Evolutionary conservation across 2,113 vertebrate genomes (phyloP).

Genomic region (Psilopsiagon aurifrons): DNA sequence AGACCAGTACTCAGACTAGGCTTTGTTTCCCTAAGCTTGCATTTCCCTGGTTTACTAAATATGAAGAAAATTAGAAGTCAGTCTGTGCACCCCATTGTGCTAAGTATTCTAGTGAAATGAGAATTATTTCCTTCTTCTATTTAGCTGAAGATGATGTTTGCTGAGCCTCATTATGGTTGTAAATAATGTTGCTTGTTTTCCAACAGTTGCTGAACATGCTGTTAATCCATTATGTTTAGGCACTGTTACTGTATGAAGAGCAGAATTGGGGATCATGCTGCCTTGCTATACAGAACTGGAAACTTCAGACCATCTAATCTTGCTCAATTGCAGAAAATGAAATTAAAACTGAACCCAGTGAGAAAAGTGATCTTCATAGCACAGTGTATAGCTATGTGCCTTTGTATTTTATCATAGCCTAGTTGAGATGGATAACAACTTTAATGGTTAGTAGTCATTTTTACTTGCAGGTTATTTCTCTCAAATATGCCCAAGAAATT

Average conservation of each 20-base stretch:
- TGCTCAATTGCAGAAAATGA: not conserved
- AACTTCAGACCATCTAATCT: not conserved
- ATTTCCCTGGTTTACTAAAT: not conserved
- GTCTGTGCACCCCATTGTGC: not conserved
- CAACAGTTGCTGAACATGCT: not conserved
- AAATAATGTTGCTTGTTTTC: slow-evolving; percentile 29
- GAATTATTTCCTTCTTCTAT: not conserved
- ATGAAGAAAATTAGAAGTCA: slow-evolving; percentile 5
- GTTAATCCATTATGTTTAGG: not conserved
- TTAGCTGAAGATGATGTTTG: slow-evolving; percentile 8
- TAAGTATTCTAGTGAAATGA: not conserved
- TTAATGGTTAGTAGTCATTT: not conserved
- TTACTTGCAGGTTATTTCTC: not conserved
- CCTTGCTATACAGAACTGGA: not conserved
- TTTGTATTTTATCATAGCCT: not conserved
- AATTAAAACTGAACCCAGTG: not conserved
- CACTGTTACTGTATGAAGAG: not conserved
- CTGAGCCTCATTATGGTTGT: not conserved
- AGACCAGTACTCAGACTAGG: not conserved
- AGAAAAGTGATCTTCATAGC: not conserved
- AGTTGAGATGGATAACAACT: not conserved
- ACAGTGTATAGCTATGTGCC: not conserved
- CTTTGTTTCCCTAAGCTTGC: not conserved
- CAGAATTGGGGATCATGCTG: not conserved
- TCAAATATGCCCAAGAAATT: not conserved